Conservation (phyloP, 2,113 vertebrate species). For the Cricetomys ansorgei region DNA sequence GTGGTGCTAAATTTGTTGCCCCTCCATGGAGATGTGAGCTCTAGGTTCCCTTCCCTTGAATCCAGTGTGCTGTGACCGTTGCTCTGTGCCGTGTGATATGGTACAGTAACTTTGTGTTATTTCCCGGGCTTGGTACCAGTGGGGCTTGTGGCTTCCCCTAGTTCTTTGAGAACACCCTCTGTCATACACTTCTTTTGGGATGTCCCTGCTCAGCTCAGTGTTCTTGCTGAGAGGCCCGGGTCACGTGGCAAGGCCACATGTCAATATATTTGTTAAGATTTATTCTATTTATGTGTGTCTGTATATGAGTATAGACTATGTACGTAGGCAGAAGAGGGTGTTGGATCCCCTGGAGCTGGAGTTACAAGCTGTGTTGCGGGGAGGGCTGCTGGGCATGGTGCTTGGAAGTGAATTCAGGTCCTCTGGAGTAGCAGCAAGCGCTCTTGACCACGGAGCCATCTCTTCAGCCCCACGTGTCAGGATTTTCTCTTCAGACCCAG, state of each 20-base stretch:
- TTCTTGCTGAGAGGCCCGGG: not conserved
- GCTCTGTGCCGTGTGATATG: not conserved
- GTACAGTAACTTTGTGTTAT: not conserved
- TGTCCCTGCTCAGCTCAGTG: not conserved
- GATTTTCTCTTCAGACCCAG: not conserved
- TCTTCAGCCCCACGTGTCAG: not conserved
- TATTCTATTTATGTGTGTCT: not conserved
- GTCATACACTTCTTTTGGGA: not conserved
- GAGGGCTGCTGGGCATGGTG: not conserved
- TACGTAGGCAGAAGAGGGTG: not conserved
- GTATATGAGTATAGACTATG: not conserved
- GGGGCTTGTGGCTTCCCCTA: not conserved
- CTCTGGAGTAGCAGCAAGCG: not conserved
- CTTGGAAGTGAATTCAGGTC: not conserved
- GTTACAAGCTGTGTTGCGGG: not conserved
- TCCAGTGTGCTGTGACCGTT: not conserved
- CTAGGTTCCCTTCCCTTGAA: not conserved
- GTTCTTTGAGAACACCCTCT: not conserved
- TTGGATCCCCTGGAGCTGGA: not conserved
- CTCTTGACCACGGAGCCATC: no score
- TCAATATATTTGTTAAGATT: not conserved
- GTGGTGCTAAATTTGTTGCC: not conserved
- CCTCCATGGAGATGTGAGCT: not conserved
- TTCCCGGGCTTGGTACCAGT: not conserved
- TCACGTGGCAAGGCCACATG: not conserved